phyloP scores from a whole-genome alignment of 2,888 invertebrate genomes.

The Axea sp. region DNA sequence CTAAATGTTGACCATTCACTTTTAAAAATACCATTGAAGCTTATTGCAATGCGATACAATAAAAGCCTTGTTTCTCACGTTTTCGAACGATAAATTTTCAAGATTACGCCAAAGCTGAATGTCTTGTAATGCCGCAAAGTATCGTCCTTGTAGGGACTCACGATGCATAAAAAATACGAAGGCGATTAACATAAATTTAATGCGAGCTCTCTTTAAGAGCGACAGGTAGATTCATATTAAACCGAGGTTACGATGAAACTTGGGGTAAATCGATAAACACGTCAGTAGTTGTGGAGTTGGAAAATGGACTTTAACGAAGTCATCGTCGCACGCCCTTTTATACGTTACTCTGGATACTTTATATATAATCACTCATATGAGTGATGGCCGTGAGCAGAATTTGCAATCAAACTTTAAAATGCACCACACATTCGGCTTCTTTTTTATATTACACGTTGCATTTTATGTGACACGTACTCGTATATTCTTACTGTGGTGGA shows the following conservation, averaged over 20 bases:
- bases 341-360: constrained; percentile 35
- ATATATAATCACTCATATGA: constrained; percentile 37
- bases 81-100: constrained; percentile 6
- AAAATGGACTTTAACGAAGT: constrained; percentile 57
- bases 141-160: background rate
- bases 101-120: background rate
- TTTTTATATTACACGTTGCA: constrained; percentile 5
- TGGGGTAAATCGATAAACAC: constrained; percentile 52
- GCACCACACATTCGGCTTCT: background rate
- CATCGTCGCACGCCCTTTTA: constrained; percentile 38
- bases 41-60: too few relatives aligned
- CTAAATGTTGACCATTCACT: too few relatives aligned
- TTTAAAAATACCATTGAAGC: too few relatives aligned
- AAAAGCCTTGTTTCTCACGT: too few relatives aligned
- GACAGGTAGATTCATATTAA: constrained; percentile 47
- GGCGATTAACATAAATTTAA: constrained; percentile 46
- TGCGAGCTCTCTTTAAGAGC: constrained; percentile 21
- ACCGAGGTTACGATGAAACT: constrained; percentile 51
- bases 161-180: constrained; percentile 21
- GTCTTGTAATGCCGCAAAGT: background rate
- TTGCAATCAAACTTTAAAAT: constrained; percentile 21
- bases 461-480: background rate
- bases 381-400: constrained; percentile 23
- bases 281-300: constrained; percentile 19
- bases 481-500: constrained; percentile 1